Base-by-base conservation (phyloP, 2,113 vertebrate species). In the Butorides virescens region DNA sequence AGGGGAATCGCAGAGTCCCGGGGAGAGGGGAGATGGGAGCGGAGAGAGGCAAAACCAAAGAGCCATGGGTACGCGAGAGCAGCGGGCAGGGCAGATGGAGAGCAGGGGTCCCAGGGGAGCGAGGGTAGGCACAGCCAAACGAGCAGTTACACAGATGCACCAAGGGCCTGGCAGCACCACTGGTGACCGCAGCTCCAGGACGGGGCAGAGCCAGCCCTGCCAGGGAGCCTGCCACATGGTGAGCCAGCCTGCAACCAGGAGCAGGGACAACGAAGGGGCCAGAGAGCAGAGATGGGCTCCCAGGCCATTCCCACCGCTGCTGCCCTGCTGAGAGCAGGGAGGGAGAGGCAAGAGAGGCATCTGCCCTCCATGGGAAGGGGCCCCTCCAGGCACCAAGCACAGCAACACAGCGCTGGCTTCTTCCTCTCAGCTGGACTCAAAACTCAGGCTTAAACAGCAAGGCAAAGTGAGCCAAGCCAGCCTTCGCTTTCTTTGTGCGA, bases 121-220 rank as follows among this genome's bases (percentile, higher is more conserved):
- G 0, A 74, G 66, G 8, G 16, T 29, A 63, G n/a, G 65, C 19
- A 10, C 74, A 80, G 80, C 44, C 58, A 9, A 15, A 22, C 5
- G 9, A 20, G 37, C 44, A 39, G 66, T 29, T 44, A 50, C 23
- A 39, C 19, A 12, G 68, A n/a, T 2, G 42, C 12, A 13, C 19
- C 1, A 0, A 49, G 39, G 17, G 21, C 46, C 44, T 3, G 10
- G 44, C 49, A 86, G 82, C 42, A 23, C 13, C 5, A 1, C 37
- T 5, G 1, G 53, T 3, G 0, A 58, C 5, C 3, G 1, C 47
- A 62, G 71, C 53, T 29, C 37, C 2, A 13, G 34, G n/a, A 37
- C 26, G 4, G 29, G 37, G n/a, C 58, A 76, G 21, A 23, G 56
- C 44, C 44, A 49, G 52, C 50, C 23, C 47, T 14, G 52, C 44